Base-by-base conservation (phyloP, 2,113 vertebrate genomes). In the Octodon degus region DNA sequence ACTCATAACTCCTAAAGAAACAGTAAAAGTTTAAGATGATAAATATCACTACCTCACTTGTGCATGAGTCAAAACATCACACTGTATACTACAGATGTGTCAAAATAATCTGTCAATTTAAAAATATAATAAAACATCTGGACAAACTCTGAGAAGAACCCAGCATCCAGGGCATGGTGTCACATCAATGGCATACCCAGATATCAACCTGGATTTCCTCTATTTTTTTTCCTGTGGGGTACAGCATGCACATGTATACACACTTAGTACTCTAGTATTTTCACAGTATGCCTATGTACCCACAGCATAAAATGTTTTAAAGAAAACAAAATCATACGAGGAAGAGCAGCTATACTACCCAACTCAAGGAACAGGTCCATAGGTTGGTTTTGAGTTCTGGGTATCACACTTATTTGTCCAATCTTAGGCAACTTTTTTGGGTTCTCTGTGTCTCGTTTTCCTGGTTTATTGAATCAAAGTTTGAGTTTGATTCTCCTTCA, bases 401-500 rank as follows among this genome's bases (percentile, higher is more conserved):
- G 6, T 79, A 32, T 84, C 50, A 47, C 2, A 79, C 12, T 63
- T 16, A 62, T 24, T 86, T 50, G 19, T 30, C 14, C 19, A 93
- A n/a, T 55, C 43, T 50, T 43, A 27, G 32, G 67, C 16, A 37
- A 62, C 47, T 40, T 53, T 62, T 43, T 89, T n/a, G n/a, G 2
- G 47, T 40, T 89, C 34, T 86, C 60, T 91, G 11, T 70, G 17
- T 92, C 25, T 74, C 43, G 6, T 7, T 81, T 87, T 43, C 82
- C 87, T 91, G 27, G 3, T 85, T 79, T 95, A 50, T 79, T 63
- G 37, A 95, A 20, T 72, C 50, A 80, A 32, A 2, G 1, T 32
- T 32, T 32, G 30, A 19, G 12, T 14, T 93, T 90, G 79, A 34
- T 83, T 86, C 93, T 70, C 79, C 94, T 93, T 67, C 83, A 53